Evolutionary conservation across 2,797 vertebrate species (phyloP).

Genomic region (Miichthys miiuy): DNA sequence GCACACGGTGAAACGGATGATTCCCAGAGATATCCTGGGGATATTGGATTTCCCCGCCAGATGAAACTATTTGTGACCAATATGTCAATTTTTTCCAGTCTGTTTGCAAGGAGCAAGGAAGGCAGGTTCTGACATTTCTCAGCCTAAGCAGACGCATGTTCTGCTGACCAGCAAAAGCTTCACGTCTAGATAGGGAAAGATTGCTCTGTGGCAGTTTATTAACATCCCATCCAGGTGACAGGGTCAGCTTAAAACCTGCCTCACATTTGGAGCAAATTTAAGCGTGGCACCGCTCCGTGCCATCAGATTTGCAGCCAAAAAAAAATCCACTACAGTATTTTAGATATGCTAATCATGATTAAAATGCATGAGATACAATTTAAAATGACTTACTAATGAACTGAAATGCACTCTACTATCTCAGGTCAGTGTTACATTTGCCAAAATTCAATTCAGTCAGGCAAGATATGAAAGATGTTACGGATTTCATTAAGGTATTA

Average conservation of each 20-base stretch:
- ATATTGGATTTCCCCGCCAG: constrained; percentile 82
- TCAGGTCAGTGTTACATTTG: constrained; percentile 62
- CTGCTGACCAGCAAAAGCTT: constrained; percentile 75
- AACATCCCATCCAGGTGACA: constrained; percentile 59
- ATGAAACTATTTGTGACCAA: constrained; percentile 82
- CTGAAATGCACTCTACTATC: constrained; percentile 57
- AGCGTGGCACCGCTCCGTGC: constrained; percentile 27
- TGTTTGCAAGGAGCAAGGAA: constrained; percentile 51
- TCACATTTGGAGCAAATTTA: constrained; percentile 46
- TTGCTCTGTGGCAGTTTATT: constrained; percentile 68
- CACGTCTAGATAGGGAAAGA: constrained; percentile 57
- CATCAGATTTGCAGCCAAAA: constrained; percentile 32
- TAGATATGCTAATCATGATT: constrained; percentile 62
- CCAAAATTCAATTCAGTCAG: constrained; percentile 57
- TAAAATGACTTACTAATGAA: constrained; percentile 63
- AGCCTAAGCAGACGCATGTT: constrained; percentile 68
- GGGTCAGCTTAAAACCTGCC: constrained; percentile 49
- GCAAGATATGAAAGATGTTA: constrained; percentile 61
- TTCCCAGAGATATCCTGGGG: constrained; percentile 79
- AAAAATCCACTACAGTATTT: constrained; percentile 40
- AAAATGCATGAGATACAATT: constrained; percentile 62
- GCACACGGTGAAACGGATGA: constrained; percentile 76
- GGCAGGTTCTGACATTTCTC: constrained; percentile 63
- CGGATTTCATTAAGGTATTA: constrained; percentile 71
- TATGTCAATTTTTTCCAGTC: constrained; percentile 76